phyloP scores from a whole-genome alignment of 2,113 vertebrate genomes.

The Vireo altiloquus region DNA sequence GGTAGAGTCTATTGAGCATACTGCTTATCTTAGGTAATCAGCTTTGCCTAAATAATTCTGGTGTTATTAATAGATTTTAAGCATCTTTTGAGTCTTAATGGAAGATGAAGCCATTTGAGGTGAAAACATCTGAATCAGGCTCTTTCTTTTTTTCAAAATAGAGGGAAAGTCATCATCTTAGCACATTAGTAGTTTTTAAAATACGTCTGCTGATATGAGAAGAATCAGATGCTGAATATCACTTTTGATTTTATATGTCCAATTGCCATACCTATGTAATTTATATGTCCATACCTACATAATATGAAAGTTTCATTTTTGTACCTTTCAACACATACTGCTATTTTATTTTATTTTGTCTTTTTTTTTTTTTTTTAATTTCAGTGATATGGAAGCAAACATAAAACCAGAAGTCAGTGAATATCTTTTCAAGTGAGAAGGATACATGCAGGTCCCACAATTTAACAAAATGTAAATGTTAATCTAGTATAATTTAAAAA shows the following conservation, averaged over 20 bases:
- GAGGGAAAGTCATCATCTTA: neutral
- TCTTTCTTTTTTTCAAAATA: neutral
- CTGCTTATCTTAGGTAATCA: neutral
- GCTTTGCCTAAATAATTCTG: neutral
- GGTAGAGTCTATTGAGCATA: neutral
- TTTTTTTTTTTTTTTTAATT: neutral
- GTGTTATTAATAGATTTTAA: neutral
- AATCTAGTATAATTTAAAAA: neutral
- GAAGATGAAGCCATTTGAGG: neutral
- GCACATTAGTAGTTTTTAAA: neutral
- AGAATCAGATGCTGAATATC: neutral
- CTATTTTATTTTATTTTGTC: too few species aligned
- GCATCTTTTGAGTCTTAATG: neutral
- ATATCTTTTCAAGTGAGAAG: neutral
- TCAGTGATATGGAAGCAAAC: neutral
- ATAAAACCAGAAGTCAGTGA: neutral
- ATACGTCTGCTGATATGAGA: neutral
- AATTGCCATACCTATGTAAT: neutral
- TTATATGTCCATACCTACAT: neutral
- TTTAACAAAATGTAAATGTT: neutral
- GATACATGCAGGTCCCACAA: neutral
- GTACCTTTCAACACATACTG: neutral
- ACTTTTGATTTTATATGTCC: neutral
- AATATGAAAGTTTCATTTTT: neutral
- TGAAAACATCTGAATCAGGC: neutral